Evolutionary conservation across 1,140 invertebrate genomes (phyloP), one percentile per base, ranked within the genome.

Genomic region (Hermetia illucens): DNA sequence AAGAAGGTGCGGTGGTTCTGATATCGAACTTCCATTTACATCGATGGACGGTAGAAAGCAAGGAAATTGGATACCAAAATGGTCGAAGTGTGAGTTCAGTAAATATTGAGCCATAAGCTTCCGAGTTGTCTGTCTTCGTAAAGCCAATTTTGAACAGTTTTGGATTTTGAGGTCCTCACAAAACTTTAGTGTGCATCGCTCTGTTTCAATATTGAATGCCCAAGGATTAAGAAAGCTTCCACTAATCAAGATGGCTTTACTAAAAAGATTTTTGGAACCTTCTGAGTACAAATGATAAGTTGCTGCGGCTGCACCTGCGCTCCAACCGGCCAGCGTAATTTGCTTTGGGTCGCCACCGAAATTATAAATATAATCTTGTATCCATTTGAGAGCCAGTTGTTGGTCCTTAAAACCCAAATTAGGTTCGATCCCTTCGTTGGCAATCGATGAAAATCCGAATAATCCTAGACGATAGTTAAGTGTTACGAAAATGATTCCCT

Each of bases 391-490:
- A 10, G 66, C 66, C 18, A 52, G 16, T 9, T 58, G 44, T 45
- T 70, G 67, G 56, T 72, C 69, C 53, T 59, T 61, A 45, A 65
- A 51, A 2, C 74, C 60, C 15, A 54, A 55, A 47, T 69, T 69
- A 4, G 65, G 64, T 1, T 61, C 51, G 2, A 50, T 46, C 12
- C 4, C 44, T 57, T 31, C 52, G 60, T 5, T 54, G 55, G 58
- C 50, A 5, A 66, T 43, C 13, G 63, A 64, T 4, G 75, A 50
- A 45, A 74, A 75, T 8, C 70, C 70, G n/a, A 72, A 50, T 12
- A 65, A 52, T 6, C 67, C 68, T 2, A 74, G 47, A 36, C 73
- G 45, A 47, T 72, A 75, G 44, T 74, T 73, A 9, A 74, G 48
- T 19, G 57, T 64, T 0, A 75, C 71, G 8, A 74, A 39, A 21